A percentile compares a stretch with the other conserved stretches of the same genome.
These are phyloP conservation scores for Drosophila murphyi DNA, from an alignment of 1,140 invertebrate species.

Conservation along the genomic window DNA sequence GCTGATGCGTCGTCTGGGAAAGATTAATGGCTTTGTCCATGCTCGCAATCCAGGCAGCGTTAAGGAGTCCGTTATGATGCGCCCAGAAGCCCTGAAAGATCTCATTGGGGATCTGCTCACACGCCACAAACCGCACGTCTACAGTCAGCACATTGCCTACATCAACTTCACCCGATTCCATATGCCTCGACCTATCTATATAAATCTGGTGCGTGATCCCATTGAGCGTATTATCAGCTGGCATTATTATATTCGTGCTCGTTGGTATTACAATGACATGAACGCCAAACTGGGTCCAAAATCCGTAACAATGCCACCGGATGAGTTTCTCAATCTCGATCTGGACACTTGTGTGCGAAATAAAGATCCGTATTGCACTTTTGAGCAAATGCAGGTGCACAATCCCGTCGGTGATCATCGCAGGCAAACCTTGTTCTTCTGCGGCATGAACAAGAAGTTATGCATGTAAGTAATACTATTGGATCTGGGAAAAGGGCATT, in stretches of 20 bases:
- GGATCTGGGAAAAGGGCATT: neutral
- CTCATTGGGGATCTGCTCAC: conserved; percentile 85
- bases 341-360: conserved; percentile 94
- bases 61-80: conserved; percentile 92
- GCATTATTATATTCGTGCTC: conserved; percentile 93
- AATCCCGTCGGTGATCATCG: conserved; percentile 94
- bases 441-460: conserved; percentile 91
- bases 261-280: conserved; percentile 95
- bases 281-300: conserved; percentile 92
- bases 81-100: conserved; percentile 89
- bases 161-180: conserved; percentile 87
- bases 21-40: conserved; percentile 91
- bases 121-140: conserved; percentile 86
- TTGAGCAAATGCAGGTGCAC: conserved; percentile 90
- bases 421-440: conserved; percentile 94
- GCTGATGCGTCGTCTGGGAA: conserved; percentile 89
- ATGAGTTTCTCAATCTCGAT: conserved; percentile 94
- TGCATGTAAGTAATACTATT: conserved; percentile 90
- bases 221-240: conserved; percentile 95
- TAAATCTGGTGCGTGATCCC: conserved; percentile 95
- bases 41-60: conserved; percentile 92
- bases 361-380: conserved; percentile 92
- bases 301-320: conserved; percentile 91
- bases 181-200: conserved; percentile 92
- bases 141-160: conserved; percentile 80